Base-by-base conservation (phyloP, 2,113 vertebrate species). In the Hemichromis elongatus region DNA sequence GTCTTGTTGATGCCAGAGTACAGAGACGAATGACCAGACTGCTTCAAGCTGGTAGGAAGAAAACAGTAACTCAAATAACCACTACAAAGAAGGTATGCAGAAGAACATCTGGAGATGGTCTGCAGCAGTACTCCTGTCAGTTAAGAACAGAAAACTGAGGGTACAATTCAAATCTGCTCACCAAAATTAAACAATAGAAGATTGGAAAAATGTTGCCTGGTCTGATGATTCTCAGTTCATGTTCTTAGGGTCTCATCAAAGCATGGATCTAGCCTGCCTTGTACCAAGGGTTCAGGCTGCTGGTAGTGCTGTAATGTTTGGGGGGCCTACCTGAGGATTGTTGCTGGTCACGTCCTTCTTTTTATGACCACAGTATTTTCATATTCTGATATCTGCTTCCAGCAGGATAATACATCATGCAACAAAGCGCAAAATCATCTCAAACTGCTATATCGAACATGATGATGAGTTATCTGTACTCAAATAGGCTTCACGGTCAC, bases 61-160 rank as follows among this genome's bases (percentile, higher is more conserved):
- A 26, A 70, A 70, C 21, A 45, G 40, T 6, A 45, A 70, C 40
- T 70, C 0, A 73, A 73, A 73, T 47, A 3, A 28, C 24, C 40
- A 28, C 24, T 28, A 28, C 40, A 5, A 47, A 3, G 21, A 47
- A 73, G 0, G 40, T 73, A 47, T 28, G 24, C 0, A 73, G 14
- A 5, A 28, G 66, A 73, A 6, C 40, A 70, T 45, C 40, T 70
- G 21, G 21, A 4, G 40, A 70, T 70, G 21, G 21, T 6, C 40
- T 45, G 40, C 37, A 10, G 37, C 21, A 70, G 66, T 45, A 0
- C 42, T 45, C 66, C 3, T 70, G 40, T 70, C 1, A 1, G 0
- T 42, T 45, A 18, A 26, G 24, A 45, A 26, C 16, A 19, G 24
- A 4, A 45, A 45, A 21, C 63, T 26, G 42, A 26, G 8, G 21